Conservation (phyloP, 92 coral and sea anemone genomes). For the Porites divaricata region DNA sequence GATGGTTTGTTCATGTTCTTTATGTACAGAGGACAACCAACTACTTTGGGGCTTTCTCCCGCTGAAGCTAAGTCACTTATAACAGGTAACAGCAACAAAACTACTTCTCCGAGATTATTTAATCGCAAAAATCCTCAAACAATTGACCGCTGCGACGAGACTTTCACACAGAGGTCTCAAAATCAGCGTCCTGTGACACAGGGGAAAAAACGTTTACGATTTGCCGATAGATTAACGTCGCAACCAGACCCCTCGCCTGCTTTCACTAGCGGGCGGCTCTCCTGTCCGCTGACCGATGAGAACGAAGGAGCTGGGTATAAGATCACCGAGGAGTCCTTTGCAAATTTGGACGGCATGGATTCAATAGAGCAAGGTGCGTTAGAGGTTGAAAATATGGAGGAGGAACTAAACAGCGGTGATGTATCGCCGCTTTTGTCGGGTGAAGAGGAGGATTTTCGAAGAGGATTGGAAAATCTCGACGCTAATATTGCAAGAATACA, state of each 20-base stretch:
- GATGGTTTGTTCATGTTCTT: background rate
- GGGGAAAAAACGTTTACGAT: conserved; percentile 34
- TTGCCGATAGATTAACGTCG: conserved; percentile 13
- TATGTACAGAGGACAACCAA: conserved; percentile 23
- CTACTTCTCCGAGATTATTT: background rate
- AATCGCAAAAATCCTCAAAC: background rate
- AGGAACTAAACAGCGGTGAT: conserved; percentile 39
- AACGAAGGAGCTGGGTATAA: background rate
- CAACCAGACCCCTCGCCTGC: background rate
- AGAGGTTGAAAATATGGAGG: conserved; percentile 15
- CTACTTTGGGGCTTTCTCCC: conserved; percentile 1
- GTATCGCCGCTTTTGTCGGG: conserved; percentile 81
- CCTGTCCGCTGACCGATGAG: background rate
- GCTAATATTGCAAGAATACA: conserved; percentile 94
- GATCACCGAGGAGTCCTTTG: background rate
- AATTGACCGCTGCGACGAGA: background rate
- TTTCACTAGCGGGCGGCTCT: background rate
- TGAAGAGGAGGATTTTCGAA: conserved; percentile 89
- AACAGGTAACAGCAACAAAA: background rate
- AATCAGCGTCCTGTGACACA: background rate
- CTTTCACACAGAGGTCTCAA: background rate
- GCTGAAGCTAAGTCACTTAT: conserved; percentile 2
- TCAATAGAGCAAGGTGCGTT: background rate
- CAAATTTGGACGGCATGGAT: background rate
- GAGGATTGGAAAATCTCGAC: conserved; percentile 88